These are phyloP conservation scores for Gastrophryne carolinensis DNA, from an alignment of 2,797 vertebrate species.

Conservation along the genomic window DNA sequence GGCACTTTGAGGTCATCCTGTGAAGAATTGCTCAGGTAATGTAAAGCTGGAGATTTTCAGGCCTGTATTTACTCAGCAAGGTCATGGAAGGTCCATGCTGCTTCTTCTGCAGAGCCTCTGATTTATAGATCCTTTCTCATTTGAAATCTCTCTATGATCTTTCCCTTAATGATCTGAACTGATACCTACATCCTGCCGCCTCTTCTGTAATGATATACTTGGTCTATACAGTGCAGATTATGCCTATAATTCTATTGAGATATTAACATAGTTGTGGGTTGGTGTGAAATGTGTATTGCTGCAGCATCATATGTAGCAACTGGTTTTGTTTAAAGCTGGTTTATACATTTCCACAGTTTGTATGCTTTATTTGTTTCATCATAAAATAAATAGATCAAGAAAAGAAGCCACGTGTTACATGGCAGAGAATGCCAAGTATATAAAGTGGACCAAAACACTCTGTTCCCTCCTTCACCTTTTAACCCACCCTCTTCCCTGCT, in stretches of 20 bases:
- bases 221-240: neutral
- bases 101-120: neutral
- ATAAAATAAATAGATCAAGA: too few species aligned
- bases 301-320: neutral
- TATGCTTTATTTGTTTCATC: too few species aligned
- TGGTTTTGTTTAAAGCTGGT: too few species aligned
- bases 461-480: too few species aligned
- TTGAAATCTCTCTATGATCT: constrained; percentile 3
- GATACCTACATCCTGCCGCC: neutral
- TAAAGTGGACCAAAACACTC: too few species aligned
- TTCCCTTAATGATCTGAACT: neutral
- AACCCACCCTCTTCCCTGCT: too few species aligned
- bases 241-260: neutral
- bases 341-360: too few species aligned
- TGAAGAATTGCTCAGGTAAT: constrained; percentile 49
- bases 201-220: neutral
- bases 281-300: neutral
- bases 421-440: too few species aligned
- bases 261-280: neutral
- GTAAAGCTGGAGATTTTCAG: constrained; percentile 55
- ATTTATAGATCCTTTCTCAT: constrained; percentile 6
- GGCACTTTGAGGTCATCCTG: constrained; percentile 59
- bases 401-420: too few species aligned
- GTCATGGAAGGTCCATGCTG: constrained; percentile 53
- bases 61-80: constrained; percentile 61